These are phyloP conservation scores for Drosophila asahinai DNA, from an alignment of 1,140 invertebrate species.

Conservation along the genomic window DNA sequence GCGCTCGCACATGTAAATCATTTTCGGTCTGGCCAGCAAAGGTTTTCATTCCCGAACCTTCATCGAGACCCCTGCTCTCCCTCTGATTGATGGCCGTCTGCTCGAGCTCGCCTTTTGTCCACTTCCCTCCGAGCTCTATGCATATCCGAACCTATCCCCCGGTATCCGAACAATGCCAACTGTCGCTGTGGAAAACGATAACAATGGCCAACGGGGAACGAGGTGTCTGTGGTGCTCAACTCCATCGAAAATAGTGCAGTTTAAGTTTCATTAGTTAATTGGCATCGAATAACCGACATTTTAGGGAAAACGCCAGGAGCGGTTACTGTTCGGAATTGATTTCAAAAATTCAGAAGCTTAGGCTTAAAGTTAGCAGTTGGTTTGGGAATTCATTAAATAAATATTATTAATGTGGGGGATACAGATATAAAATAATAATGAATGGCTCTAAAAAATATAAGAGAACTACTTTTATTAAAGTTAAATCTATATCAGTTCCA, in stretches of 20 bases:
- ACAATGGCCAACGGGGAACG: constrained; percentile 50
- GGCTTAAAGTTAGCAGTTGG: too few species aligned
- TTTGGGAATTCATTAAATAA: too few species aligned
- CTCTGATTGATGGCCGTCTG: constrained; percentile 71
- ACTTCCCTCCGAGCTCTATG: background rate
- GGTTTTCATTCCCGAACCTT: constrained; percentile 34
- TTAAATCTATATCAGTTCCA: background rate
- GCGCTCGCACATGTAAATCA: constrained; percentile 79
- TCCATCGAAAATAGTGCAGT: constrained; percentile 37
- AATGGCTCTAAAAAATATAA: too few species aligned
- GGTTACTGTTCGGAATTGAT: background rate
- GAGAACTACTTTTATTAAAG: too few species aligned
- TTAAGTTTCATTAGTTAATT: constrained; percentile 71
- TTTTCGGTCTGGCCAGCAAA: constrained; percentile 54
- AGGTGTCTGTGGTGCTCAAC: background rate
- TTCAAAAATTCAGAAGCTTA: background rate
- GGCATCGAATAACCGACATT: constrained; percentile 51
- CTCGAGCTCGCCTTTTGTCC: constrained; percentile 53
- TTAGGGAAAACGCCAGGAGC: constrained; percentile 5
- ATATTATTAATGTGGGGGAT: too few species aligned
- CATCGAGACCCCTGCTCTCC: constrained; percentile 4
- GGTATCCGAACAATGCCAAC: constrained; percentile 57
- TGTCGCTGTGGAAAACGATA: constrained; percentile 53
- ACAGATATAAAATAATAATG: too few species aligned
- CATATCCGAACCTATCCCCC: constrained; percentile 29